Evolutionary conservation across 2,113 vertebrate genomes (phyloP).

Genomic region (Pseudolaguvia tuberculata): DNA sequence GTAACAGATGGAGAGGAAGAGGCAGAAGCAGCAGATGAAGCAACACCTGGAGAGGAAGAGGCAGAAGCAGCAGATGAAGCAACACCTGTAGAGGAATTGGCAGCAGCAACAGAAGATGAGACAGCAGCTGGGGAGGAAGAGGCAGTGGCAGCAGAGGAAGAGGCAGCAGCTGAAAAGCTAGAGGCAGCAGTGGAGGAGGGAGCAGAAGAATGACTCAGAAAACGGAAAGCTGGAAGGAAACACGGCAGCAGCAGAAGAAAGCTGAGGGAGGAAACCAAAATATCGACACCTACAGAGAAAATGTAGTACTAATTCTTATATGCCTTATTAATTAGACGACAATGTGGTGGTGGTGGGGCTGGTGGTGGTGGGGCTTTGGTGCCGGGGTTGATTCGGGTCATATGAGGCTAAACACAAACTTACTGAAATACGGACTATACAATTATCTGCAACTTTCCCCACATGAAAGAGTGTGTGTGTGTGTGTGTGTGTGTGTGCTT

Average conservation of each 20-base stretch:
- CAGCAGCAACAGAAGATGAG: slow-evolving; percentile 40
- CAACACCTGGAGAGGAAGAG: slow-evolving; percentile 37
- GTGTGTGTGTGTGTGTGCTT: not conserved
- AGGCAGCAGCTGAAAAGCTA: slow-evolving; percentile 46
- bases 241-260: slow-evolving; percentile 51
- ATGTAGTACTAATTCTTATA: not conserved
- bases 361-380: no score
- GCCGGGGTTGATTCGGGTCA: no score
- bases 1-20: slow-evolving; percentile 42
- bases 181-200: no score
- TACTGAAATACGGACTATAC: not conserved
- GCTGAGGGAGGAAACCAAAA: slow-evolving; percentile 18
- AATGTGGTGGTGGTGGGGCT: not conserved
- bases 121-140: slow-evolving; percentile 48
- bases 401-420: not conserved
- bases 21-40: slow-evolving; percentile 39
- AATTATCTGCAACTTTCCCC: not conserved
- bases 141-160: slow-evolving; percentile 46
- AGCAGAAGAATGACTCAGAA: no score
- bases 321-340: no score
- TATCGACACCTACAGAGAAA: no score
- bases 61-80: slow-evolving; percentile 44
- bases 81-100: slow-evolving; percentile 45
- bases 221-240: slow-evolving; percentile 42
- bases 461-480: not conserved